phyloP scores from a whole-genome alignment of 1,140 invertebrate genomes.

The Macrosteles quadrilineatus region DNA sequence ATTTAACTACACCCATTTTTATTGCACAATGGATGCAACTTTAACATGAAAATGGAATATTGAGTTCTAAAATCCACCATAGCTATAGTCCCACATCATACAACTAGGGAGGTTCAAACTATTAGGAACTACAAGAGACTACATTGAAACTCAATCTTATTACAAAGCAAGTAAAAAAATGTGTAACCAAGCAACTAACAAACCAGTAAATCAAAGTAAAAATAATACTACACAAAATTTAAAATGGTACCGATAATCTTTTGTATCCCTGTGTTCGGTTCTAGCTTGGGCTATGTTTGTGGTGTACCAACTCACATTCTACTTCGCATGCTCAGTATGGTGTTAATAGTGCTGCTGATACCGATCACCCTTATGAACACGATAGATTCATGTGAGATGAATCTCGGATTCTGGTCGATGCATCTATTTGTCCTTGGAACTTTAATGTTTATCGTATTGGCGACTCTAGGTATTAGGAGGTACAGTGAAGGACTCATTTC shows the following conservation, averaged over 20 bases:
- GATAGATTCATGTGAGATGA: neutral
- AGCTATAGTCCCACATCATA: too few species aligned
- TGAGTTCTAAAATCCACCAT: too few species aligned
- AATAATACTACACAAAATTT: too few species aligned
- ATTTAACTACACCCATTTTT: too few species aligned
- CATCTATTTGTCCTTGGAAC: neutral
- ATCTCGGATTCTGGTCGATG: neutral
- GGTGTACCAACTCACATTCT: neutral
- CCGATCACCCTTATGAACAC: neutral
- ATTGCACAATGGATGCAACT: too few species aligned
- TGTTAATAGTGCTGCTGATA: neutral
- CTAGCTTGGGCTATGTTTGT: neutral
- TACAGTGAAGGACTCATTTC: neutral
- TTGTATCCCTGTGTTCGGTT: neutral
- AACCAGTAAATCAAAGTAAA: too few species aligned
- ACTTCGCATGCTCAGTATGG: neutral
- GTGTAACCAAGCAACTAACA: too few species aligned
- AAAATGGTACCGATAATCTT: neutral
- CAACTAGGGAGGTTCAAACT: too few species aligned
- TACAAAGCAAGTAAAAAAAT: too few species aligned
- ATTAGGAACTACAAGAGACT: too few species aligned
- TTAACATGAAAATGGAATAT: too few species aligned
- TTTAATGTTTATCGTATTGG: neutral
- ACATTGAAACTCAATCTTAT: too few species aligned
- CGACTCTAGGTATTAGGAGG: neutral